Conservation (phyloP, 2,113 vertebrate species). For the Rhinoderma darwinii region DNA sequence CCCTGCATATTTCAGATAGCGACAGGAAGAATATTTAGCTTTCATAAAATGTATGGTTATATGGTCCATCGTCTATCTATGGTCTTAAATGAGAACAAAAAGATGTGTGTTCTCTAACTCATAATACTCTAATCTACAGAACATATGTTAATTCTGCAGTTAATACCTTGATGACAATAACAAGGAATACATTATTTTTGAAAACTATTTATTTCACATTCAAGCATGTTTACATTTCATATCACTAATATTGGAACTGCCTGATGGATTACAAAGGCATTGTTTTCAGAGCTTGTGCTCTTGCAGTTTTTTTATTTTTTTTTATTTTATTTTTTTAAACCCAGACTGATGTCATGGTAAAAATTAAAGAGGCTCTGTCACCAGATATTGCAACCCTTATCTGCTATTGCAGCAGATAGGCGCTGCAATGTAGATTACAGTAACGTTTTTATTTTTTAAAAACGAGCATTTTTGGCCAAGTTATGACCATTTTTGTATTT, state of each 20-base stretch:
- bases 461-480: no score
- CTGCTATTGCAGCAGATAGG: no score
- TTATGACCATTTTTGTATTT: no score
- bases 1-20: background rate
- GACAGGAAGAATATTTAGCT: background rate
- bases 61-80: background rate
- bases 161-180: background rate
- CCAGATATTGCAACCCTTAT: no score
- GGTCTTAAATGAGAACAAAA: background rate
- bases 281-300: background rate
- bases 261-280: background rate
- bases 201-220: background rate
- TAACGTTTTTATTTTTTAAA: no score
- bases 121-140: background rate
- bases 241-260: background rate
- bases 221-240: background rate
- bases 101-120: background rate
- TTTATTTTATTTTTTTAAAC: background rate
- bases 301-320: background rate
- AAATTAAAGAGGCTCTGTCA: no score
- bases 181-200: background rate
- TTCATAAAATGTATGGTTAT: background rate
- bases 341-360: no score
- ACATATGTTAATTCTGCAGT: background rate
- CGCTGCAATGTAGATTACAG: no score